Conservation (phyloP, 2,797 vertebrate genomes). For the Notoglanidium macrostoma region DNA sequence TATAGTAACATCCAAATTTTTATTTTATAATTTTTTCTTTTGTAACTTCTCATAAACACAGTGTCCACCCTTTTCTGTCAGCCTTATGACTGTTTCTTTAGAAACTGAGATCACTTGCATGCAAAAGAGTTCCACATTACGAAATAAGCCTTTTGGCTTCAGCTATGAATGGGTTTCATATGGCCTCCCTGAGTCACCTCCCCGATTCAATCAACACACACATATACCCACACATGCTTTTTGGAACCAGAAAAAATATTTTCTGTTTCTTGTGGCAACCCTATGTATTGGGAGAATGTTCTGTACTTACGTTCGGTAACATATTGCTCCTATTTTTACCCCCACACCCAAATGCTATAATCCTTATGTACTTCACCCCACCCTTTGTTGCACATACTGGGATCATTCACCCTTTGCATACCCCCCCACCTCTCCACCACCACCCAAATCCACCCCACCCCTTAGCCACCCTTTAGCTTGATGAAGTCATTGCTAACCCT, state of each 20-base stretch:
- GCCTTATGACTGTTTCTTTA: slow-evolving; percentile 41
- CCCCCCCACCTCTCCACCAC: slow-evolving; percentile 31
- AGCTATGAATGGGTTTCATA: slow-evolving; percentile 44
- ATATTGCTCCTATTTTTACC: slow-evolving; percentile 52
- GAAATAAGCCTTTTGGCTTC: slow-evolving; percentile 44
- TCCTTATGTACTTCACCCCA: slow-evolving; percentile 45
- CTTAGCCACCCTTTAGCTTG: slow-evolving; percentile 55
- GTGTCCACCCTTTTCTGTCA: slow-evolving; percentile 26
- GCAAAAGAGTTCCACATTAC: slow-evolving; percentile 52
- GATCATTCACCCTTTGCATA: slow-evolving; percentile 52
- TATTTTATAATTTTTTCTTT: background rate
- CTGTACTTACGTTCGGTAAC: slow-evolving; percentile 50
- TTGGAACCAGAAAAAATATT: slow-evolving; percentile 62
- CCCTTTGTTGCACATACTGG: slow-evolving; percentile 53
- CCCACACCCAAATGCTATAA: slow-evolving; percentile 40
- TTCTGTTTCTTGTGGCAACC: slow-evolving; percentile 72
- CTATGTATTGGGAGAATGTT: slow-evolving; percentile 74
- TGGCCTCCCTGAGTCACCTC: slow-evolving; percentile 28
- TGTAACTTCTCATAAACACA: slow-evolving; percentile 22
- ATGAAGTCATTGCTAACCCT: slow-evolving; percentile 71
- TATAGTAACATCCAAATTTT: background rate
- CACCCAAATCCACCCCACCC: slow-evolving; percentile 30
- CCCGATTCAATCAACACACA: slow-evolving; percentile 20
- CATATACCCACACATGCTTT: slow-evolving; percentile 36
- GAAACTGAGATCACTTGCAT: slow-evolving; percentile 52